Evolutionary conservation across 1,140 invertebrate genomes (phyloP), one percentile per base, ranked within the genome.

Genomic region (Delia radicum): DNA sequence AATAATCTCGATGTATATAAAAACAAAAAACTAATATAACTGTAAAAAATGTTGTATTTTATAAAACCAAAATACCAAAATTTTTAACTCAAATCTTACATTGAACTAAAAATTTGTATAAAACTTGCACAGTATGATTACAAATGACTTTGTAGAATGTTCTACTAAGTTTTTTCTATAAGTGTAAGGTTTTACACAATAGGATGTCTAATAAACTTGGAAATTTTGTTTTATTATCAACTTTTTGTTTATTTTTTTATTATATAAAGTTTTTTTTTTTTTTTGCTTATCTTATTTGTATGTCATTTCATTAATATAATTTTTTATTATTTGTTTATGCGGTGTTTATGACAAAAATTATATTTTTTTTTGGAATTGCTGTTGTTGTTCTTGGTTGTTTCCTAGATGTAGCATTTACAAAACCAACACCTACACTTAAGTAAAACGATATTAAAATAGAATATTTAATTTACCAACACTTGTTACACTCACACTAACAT

Each of bases 251-350:
- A 33, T 67, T 67, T 13, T 18, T 21, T 48, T 48, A 48, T 21
- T 10, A 37, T 12, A 37, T 8, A 37, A 37, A 37, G 15, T 1
- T 21, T 5, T 18, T 3, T 18, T 29, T 67, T 67, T n/a, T 6
- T 67, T 29, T 8, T 67, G 31, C 15, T 33, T 33, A 61, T 8
- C 3, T 3, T 63, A 26, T 6, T 63, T 27, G 26, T 27, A 1
- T 18, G 15, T 18, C 12, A 21, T 67, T 4, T 21, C 18, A 4
- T 67, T 67, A n/a, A 29, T 65, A 15, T 65, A 29, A 65, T 29
- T 65, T 63, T 65, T 65, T 65, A 65, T 65, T 65, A 28, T 65
- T 65, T 31, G 63, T 65, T 65, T 65, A 31, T 65, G 63, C 33
- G 15, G 15, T 67, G 63, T 67, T 67, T 67, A 67, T 67, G 63